These are phyloP conservation scores for Ceriagrion tenellum DNA, from an alignment of 2,888 invertebrate genomes.

Conservation along the genomic window DNA sequence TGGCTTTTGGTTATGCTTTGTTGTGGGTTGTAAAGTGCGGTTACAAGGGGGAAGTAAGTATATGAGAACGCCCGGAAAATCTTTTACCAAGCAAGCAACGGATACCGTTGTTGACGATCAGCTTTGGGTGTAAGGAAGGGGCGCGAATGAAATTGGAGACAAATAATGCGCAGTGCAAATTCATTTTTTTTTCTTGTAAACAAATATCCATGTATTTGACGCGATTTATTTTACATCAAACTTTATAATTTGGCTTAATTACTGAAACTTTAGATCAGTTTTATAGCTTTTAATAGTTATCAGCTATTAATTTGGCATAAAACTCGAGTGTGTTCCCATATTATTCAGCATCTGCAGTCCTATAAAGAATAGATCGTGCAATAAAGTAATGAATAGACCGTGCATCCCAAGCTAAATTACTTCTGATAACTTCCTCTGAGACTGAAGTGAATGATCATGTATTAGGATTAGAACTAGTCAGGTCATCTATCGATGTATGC, in stretches of 20 bases:
- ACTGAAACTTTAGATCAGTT: too few relatives aligned
- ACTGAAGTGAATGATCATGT: too few relatives aligned
- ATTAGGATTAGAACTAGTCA: too few relatives aligned
- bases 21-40: conserved; percentile 36
- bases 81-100: background rate
- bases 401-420: too few relatives aligned
- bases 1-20: background rate
- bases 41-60: conserved; percentile 1
- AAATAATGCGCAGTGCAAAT: background rate
- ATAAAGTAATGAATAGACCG: too few relatives aligned
- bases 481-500: too few relatives aligned
- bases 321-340: too few relatives aligned
- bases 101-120: background rate
- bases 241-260: background rate
- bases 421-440: too few relatives aligned
- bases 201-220: background rate
- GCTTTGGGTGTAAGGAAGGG: background rate
- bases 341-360: too few relatives aligned
- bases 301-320: too few relatives aligned
- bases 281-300: too few relatives aligned
- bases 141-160: background rate
- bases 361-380: too few relatives aligned
- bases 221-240: background rate
- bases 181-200: background rate
- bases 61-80: background rate